phyloP scores from a whole-genome alignment of 1,140 invertebrate species.

The Ostrea edulis region DNA sequence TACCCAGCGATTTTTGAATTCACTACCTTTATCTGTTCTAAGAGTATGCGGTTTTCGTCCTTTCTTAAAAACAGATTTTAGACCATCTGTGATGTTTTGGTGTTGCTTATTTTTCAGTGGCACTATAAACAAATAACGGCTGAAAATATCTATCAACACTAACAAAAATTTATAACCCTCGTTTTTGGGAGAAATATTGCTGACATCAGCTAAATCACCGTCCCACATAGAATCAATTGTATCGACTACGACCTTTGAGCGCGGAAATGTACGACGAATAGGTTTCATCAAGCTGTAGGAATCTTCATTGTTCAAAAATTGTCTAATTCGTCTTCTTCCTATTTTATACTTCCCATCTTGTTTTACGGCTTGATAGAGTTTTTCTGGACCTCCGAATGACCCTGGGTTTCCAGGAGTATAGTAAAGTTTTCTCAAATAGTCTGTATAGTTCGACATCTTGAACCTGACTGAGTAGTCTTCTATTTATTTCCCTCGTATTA shows the following conservation, averaged over 20 bases:
- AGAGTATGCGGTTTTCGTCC: conserved; percentile 39
- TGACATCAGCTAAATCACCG: conserved; percentile 45
- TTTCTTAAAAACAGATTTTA: conserved; percentile 31
- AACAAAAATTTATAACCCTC: conserved; percentile 43
- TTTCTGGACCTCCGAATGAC: conserved; percentile 43
- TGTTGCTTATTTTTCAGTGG: conserved; percentile 45
- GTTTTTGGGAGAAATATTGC: conserved; percentile 29
- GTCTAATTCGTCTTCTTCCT: conserved; percentile 18
- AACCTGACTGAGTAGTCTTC: not conserved
- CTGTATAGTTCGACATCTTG: conserved; percentile 34
- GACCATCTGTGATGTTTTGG: conserved; percentile 20
- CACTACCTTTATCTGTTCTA: conserved; percentile 47
- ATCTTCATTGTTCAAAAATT: conserved; percentile 43
- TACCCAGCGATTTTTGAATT: conserved; percentile 52
- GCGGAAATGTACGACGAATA: conserved; percentile 20
- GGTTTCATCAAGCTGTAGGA: conserved; percentile 39
- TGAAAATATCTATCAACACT: conserved; percentile 51
- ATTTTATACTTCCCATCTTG: conserved; percentile 45
- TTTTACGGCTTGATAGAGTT: conserved; percentile 44
- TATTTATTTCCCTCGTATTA: not conserved
- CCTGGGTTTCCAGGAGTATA: conserved; percentile 35
- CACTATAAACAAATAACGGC: conserved; percentile 36
- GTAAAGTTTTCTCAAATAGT: conserved; percentile 41
- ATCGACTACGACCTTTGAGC: conserved; percentile 36
- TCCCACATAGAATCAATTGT: conserved; percentile 48